Evolutionary conservation across 2,888 invertebrate genomes (phyloP), one percentile per base, ranked within the genome.

Genomic region (Dione juno): DNA sequence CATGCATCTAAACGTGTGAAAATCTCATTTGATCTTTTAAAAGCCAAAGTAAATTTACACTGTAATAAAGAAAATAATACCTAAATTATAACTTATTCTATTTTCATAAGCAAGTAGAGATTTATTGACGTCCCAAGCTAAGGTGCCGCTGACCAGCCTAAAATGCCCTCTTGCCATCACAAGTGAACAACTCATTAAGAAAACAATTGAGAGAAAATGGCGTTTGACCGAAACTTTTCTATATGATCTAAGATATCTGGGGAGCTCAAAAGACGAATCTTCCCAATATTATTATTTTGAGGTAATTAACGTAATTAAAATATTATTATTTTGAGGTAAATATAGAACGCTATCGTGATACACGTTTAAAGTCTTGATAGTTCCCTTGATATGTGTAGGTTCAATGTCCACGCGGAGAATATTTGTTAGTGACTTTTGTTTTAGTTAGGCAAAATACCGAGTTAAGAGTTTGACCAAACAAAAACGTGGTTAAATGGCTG

Each of bases 291-390:
- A 87, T 74, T 91, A 90, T 75, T 91, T 82, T 79, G 92, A 92
- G 84, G 92, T 90, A 53, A 43, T n/a, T n/a, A n/a, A n/a, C n/a
- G 28, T 28, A 3, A 28, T 28, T 28, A 28, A 5, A 85, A 67
- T 87, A 84, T 75, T 89, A 87, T 74, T 91, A 90, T 75, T 91
- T 82, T 79, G 92, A 92, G 84, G 92, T 90, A 53, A 43, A n/a
- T n/a, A n/a, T 28, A 28, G 28, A 28, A 28, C 28, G 28, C 28
- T 5, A 28, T 28, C 2, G 5, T 28, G 28, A 5, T 28, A 28
- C 28, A 28, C 3, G 2, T 3, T 28, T 28, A 5, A 28, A 28
- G 28, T 2, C 5, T 28, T 28, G 3, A 28, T 5, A 3, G 28
- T 28, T 28, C 28, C 5, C 28, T 28, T 3, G 28, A 5, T 28